Evolutionary conservation across 2,888 invertebrate species (phyloP).

Genomic region (Pseudococcus jackbeardsleyi): DNA sequence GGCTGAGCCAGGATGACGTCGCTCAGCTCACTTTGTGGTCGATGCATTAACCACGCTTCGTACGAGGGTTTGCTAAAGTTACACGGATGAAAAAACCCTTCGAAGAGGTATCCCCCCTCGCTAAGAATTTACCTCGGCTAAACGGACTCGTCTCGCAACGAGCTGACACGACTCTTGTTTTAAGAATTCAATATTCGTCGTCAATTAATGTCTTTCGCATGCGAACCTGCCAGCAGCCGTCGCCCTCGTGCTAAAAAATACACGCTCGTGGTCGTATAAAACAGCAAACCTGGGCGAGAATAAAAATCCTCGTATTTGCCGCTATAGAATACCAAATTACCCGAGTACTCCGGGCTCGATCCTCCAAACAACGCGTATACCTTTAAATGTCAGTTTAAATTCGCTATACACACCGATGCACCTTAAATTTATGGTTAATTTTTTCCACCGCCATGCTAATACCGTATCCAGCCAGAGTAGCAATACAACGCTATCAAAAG

Average conservation of each 20-base stretch:
- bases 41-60: neutral
- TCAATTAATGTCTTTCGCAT: conserved; percentile 49
- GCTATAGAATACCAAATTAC: neutral
- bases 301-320: neutral
- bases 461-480: neutral
- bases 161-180: neutral
- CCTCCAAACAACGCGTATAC: neutral
- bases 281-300: neutral
- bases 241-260: neutral
- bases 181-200: conserved; percentile 45
- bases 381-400: conserved; percentile 37
- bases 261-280: neutral
- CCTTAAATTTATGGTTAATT: conserved; percentile 47
- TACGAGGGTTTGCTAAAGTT: neutral
- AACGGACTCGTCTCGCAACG: neutral
- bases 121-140: neutral
- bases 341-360: neutral
- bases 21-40: neutral
- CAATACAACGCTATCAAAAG: neutral
- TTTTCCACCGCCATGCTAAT: neutral
- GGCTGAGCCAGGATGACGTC: neutral
- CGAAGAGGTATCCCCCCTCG: neutral
- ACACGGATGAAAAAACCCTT: neutral
- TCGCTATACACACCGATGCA: conserved; percentile 33
- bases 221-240: neutral